These are phyloP conservation scores for Sclerodermus sp. DNA, from an alignment of 2,888 invertebrate genomes.

Conservation along the genomic window DNA sequence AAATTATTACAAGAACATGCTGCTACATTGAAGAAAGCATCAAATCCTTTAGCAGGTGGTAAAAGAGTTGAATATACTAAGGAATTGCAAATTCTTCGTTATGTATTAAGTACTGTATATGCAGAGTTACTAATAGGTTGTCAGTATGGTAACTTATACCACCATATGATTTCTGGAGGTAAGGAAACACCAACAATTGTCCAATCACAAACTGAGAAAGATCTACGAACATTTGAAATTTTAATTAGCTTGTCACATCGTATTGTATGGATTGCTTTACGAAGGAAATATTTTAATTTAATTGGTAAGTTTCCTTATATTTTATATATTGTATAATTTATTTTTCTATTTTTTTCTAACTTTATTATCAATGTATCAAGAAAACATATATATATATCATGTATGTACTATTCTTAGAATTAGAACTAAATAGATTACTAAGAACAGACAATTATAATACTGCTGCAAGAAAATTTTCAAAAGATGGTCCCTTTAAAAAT, in stretches of 20 bases:
- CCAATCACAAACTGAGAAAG: conserved; percentile 65
- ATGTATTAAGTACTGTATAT: conserved; percentile 67
- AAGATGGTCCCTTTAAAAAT: conserved; percentile 35
- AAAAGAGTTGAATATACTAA: conserved; percentile 46
- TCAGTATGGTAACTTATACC: conserved; percentile 51
- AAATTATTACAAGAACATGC: conserved; percentile 62
- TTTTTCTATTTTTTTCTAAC: no score
- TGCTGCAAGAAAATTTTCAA: conserved; percentile 55
- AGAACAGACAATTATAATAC: conserved; percentile 66
- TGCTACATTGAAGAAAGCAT: conserved; percentile 43
- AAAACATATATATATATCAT: no score
- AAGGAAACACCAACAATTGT: conserved; percentile 59
- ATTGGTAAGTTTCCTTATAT: conserved; percentile 60
- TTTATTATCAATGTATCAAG: no score
- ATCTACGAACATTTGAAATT: conserved; percentile 65
- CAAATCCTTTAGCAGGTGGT: conserved; percentile 46
- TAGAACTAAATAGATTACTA: conserved; percentile 66
- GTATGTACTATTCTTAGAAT: conserved; percentile 54
- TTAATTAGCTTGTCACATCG: conserved; percentile 64
- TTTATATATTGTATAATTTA: conserved; percentile 3
- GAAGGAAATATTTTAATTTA: conserved; percentile 63
- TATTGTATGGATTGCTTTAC: conserved; percentile 68
- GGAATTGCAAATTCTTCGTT: conserved; percentile 64
- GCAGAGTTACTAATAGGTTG: conserved; percentile 62
- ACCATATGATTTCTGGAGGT: conserved; percentile 61